Evolutionary conservation across 2,888 invertebrate species (phyloP).

Genomic region (Dromius quadrimaculatus): DNA sequence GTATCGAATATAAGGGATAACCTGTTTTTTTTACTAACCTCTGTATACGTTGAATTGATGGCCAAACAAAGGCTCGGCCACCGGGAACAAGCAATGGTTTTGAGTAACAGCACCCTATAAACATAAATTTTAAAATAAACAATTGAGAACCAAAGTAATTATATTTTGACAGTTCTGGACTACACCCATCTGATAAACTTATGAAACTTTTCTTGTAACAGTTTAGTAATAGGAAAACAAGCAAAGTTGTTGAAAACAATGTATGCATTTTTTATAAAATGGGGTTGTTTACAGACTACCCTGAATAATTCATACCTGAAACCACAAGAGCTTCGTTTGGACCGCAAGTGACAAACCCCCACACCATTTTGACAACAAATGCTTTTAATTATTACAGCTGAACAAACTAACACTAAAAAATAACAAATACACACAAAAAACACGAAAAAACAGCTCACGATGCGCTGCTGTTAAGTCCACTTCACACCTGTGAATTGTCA

Average conservation of each 20-base stretch:
- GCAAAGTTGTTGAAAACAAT: not conserved
- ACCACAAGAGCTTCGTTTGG: slow-evolving; percentile 95
- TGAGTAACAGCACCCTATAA: slow-evolving; percentile 92
- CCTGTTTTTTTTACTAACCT: slow-evolving; percentile 17
- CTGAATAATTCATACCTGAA: slow-evolving; percentile 74
- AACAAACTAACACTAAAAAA: slow-evolving; percentile 8
- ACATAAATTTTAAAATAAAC: slow-evolving; percentile 49
- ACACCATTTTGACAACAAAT: slow-evolving; percentile 40
- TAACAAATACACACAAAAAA: not conserved
- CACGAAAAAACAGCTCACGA: slow-evolving; percentile 32
- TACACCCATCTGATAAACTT: slow-evolving; percentile 40
- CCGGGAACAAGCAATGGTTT: slow-evolving; percentile 95
- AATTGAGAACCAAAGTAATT: not conserved
- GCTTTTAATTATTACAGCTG: slow-evolving; percentile 1
- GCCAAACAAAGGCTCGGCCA: slow-evolving; percentile 98
- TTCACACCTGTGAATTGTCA: no score
- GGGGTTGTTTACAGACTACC: slow-evolving; percentile 16
- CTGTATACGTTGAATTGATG: slow-evolving; percentile 77
- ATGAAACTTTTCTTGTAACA: no score
- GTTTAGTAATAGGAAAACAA: not conserved
- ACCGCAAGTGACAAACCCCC: slow-evolving; percentile 93
- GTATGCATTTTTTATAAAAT: no score
- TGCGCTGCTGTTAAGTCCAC: no score
- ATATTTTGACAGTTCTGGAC: slow-evolving; percentile 20
- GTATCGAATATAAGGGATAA: not conserved